Conservation (phyloP, 2,888 invertebrate genomes). For the Bembecia ichneumoniformis region DNA sequence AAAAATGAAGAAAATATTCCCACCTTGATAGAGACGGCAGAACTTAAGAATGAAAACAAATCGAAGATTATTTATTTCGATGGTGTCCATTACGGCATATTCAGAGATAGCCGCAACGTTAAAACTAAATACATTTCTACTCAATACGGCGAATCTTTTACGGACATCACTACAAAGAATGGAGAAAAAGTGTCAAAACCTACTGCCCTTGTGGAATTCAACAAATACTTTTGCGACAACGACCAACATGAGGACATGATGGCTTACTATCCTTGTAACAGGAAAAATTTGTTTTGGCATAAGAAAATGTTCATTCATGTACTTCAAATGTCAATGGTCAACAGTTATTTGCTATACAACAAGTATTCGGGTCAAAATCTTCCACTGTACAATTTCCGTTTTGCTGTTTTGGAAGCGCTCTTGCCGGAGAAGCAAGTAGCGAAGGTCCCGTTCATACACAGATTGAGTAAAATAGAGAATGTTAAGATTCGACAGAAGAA, state of each 20-base stretch:
- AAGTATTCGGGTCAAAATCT: not conserved
- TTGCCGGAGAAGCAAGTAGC: not conserved
- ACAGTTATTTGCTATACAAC: not conserved
- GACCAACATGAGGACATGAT: slow-evolving; percentile 17
- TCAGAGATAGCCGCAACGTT: slow-evolving; percentile 13
- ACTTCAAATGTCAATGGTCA: slow-evolving; percentile 12
- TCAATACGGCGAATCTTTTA: slow-evolving; percentile 11
- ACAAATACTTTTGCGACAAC: slow-evolving; percentile 14
- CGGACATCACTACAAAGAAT: slow-evolving; percentile 9
- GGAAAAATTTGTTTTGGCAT: slow-evolving; percentile 14
- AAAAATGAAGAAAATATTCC: slow-evolving; percentile 21
- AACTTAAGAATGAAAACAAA: slow-evolving; percentile 17
- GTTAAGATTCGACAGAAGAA: slow-evolving; percentile 8
- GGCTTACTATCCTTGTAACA: slow-evolving; percentile 15
- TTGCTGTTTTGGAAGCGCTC: not conserved
- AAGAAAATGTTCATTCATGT: slow-evolving; percentile 16
- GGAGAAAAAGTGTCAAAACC: slow-evolving; percentile 13
- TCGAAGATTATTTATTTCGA: slow-evolving; percentile 12
- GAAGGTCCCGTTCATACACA: slow-evolving; percentile 1
- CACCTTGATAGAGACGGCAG: slow-evolving; percentile 6
- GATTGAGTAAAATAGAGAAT: slow-evolving; percentile 20
- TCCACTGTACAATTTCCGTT: not conserved
- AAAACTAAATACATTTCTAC: slow-evolving; percentile 14
- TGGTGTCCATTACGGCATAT: slow-evolving; percentile 18
- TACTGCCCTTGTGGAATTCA: slow-evolving; percentile 14